Evolutionary conservation across 2,888 invertebrate genomes (phyloP).

Genomic region (Eristalis pertinax): DNA sequence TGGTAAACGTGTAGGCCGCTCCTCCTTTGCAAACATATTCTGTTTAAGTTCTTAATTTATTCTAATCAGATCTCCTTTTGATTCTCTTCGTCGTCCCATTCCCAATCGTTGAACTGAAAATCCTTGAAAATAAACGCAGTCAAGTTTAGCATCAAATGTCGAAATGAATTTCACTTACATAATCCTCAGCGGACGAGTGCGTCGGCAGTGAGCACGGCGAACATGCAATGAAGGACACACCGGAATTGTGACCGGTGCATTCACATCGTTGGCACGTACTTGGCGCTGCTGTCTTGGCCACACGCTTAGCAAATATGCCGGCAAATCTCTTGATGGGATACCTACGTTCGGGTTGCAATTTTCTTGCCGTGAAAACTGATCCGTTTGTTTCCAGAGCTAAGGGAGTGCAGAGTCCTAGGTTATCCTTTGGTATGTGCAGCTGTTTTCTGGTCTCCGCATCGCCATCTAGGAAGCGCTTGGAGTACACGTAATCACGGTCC

Average conservation of each 20-base stretch:
- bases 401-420: conserved; percentile 89
- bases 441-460: conserved; percentile 88
- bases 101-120: conserved; percentile 77
- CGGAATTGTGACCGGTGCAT: conserved; percentile 86
- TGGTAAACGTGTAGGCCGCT: not conserved
- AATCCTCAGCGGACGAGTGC: conserved; percentile 76
- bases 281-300: conserved; percentile 85
- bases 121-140: conserved; percentile 74
- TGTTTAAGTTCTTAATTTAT: conserved; percentile 6
- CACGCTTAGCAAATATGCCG: conserved; percentile 86
- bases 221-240: conserved; percentile 86
- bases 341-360: conserved; percentile 83
- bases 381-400: conserved; percentile 93
- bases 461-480: conserved; percentile 89
- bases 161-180: conserved; percentile 75
- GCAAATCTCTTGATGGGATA: conserved; percentile 85
- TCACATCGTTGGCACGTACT: conserved; percentile 86
- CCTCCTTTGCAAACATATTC: not conserved
- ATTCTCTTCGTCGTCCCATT: conserved; percentile 77
- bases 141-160: not conserved
- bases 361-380: conserved; percentile 85
- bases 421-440: conserved; percentile 88
- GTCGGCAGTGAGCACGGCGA: conserved; percentile 82
- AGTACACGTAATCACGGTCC: conserved; percentile 89
- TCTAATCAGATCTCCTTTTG: conserved; percentile 73